Conservation (phyloP, 2,113 vertebrate species). For the Pao palembangensis region DNA sequence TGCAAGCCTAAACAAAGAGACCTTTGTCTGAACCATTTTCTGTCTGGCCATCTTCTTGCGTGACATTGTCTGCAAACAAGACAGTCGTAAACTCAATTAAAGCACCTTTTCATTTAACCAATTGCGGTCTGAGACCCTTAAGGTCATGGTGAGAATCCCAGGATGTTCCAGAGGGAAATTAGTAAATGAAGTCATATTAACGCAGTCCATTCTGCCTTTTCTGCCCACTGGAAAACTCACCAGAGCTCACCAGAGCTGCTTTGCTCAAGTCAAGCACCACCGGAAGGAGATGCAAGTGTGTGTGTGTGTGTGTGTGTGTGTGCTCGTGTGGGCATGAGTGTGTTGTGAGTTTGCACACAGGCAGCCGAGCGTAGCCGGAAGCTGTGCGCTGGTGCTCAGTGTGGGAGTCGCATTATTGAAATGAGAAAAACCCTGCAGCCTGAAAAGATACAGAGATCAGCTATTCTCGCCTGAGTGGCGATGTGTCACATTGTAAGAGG, state of each 20-base stretch:
- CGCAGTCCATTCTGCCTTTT: neutral
- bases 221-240: constrained; percentile 4
- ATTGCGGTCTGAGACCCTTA: neutral
- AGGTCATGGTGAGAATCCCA: neutral
- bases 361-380: constrained; percentile 33
- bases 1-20: neutral
- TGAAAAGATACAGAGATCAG: constrained; percentile 54
- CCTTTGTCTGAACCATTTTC: constrained; percentile 6
- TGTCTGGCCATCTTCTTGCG: neutral
- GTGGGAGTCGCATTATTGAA: constrained; percentile 64
- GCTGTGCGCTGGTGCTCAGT: constrained; percentile 29
- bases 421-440: constrained; percentile 59
- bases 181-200: neutral
- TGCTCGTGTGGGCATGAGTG: constrained; percentile 1
- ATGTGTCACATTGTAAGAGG: constrained; percentile 70
- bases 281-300: constrained; percentile 14
- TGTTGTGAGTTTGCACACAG: neutral
- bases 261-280: constrained; percentile 17
- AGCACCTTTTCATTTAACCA: constrained; percentile 1
- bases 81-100: constrained; percentile 12
- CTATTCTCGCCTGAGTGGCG: constrained; percentile 64
- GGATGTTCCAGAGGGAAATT: neutral
- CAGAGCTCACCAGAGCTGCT: neutral
- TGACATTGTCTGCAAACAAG: neutral
- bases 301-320: neutral